These are phyloP conservation scores for Aphelocoma californica DNA, from an alignment of 2,797 vertebrate genomes.

Conservation along the genomic window DNA sequence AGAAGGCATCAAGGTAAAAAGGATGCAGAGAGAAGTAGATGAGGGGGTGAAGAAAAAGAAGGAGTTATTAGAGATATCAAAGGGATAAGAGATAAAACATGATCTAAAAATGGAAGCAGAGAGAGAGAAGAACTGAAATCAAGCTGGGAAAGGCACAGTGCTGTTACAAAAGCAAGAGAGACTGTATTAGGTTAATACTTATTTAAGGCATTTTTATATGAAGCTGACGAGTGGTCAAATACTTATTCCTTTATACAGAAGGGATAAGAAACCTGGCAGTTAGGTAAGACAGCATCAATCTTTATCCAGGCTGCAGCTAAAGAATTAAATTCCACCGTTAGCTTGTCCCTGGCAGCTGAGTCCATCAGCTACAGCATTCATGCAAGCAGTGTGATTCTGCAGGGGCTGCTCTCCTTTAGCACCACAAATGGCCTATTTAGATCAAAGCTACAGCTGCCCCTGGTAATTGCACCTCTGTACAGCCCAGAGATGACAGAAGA, in stretches of 20 bases:
- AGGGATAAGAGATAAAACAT: conserved; percentile 34
- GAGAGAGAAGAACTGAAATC: background rate
- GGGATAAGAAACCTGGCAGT: background rate
- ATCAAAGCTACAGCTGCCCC: background rate
- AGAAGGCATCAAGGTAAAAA: background rate
- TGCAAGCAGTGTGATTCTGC: background rate
- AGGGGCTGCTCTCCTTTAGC: background rate
- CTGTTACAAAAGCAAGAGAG: conserved; percentile 12
- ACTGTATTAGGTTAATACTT: conserved; percentile 33
- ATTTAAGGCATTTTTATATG: conserved; percentile 11
- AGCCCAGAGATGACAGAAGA: background rate
- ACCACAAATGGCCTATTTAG: background rate
- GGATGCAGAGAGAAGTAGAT: background rate
- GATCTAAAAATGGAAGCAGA: conserved; percentile 46
- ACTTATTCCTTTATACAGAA: background rate
- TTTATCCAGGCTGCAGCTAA: conserved; percentile 2
- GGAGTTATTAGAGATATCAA: conserved; percentile 45
- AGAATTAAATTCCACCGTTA: conserved; percentile 1
- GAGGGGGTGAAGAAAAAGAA: background rate
- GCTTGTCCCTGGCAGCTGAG: background rate
- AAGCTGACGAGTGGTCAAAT: background rate
- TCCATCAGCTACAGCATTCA: background rate
- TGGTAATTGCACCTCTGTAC: background rate
- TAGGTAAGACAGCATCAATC: conserved; percentile 19
- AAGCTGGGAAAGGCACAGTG: conserved; percentile 26